Evolutionary conservation across 2,888 invertebrate genomes (phyloP).

Genomic region (Ophioninae sp.): DNA sequence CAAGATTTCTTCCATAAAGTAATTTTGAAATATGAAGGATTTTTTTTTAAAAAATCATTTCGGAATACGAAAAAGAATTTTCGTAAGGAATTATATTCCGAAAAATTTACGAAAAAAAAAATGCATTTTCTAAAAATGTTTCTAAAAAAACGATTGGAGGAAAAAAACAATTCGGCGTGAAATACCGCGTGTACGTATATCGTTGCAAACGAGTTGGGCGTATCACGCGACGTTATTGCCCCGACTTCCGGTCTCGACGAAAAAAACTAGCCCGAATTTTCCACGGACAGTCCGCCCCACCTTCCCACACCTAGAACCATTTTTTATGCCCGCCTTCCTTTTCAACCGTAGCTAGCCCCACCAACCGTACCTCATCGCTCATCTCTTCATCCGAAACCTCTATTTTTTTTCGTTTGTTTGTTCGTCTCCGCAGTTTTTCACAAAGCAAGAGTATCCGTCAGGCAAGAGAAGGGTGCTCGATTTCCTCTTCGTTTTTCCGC

Average conservation of each 20-base stretch:
- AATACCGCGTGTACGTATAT: conserved; percentile 35
- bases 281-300: background rate
- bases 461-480: conserved; percentile 32
- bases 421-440: conserved; percentile 14
- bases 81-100: too few species aligned
- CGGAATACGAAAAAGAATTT: too few species aligned
- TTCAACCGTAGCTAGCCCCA: conserved; percentile 6
- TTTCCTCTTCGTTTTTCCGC: conserved; percentile 47
- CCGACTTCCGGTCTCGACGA: conserved; percentile 57
- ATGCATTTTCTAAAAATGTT: too few species aligned
- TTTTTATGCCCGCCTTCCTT: conserved; percentile 29
- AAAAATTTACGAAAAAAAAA: too few species aligned
- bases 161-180: background rate
- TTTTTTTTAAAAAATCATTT: too few species aligned
- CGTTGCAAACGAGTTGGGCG: conserved; percentile 60
- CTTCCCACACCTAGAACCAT: conserved; percentile 17
- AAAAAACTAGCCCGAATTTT: conserved; percentile 51
- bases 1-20: too few species aligned
- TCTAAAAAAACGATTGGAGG: too few species aligned
- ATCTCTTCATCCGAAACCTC: conserved; percentile 43
- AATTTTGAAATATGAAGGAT: too few species aligned
- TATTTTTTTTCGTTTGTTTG: conserved; percentile 7
- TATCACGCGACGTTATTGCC: conserved; percentile 59
- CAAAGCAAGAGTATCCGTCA: conserved; percentile 47
- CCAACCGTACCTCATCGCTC: conserved; percentile 43